Conservation (phyloP, 2,113 vertebrate genomes). For the Tragelaphus strepsiceros region DNA sequence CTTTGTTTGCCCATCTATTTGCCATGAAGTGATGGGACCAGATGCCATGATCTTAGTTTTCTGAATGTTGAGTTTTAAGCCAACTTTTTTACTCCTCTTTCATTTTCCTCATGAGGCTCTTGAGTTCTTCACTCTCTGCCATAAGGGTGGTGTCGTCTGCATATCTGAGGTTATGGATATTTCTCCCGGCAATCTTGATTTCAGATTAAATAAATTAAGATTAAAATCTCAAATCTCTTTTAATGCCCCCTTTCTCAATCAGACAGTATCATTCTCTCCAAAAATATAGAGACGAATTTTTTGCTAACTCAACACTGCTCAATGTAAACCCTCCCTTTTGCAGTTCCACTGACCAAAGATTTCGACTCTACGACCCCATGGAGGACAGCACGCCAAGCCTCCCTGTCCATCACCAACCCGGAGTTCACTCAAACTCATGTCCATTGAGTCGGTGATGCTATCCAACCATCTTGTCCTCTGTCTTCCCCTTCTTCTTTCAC, state of each 20-base stretch:
- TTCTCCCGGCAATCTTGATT: background rate
- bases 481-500: fast-evolving
- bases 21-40: background rate
- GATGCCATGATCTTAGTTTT: background rate
- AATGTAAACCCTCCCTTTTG: background rate
- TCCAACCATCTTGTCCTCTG: background rate
- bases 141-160: background rate
- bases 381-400: fast-evolving
- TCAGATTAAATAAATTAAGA: background rate
- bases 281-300: background rate
- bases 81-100: background rate
- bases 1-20: background rate
- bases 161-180: background rate
- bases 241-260: background rate
- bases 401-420: background rate
- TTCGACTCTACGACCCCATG: fast-evolving
- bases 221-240: background rate
- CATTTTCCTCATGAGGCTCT: background rate
- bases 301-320: background rate
- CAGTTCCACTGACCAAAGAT: constrained; percentile 2
- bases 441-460: background rate
- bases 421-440: background rate
- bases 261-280: background rate
- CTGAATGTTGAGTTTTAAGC: background rate
- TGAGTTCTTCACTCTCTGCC: background rate